Base-by-base conservation (phyloP, 2,113 vertebrate species). In the Scomber japonicus region DNA sequence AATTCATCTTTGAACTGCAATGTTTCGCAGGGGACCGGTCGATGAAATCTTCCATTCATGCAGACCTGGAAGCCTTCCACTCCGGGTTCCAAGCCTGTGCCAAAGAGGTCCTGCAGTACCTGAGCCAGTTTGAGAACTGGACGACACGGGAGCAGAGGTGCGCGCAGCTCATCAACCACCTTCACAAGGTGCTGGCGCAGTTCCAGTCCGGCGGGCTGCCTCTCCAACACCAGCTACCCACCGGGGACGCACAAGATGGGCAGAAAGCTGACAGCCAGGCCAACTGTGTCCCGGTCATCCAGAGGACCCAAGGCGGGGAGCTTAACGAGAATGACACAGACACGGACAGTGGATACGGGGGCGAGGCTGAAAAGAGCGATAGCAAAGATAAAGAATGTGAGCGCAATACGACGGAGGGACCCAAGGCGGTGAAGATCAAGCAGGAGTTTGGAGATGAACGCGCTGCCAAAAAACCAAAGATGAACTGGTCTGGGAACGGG, bases 341-440 rank as follows among this genome's bases (percentile, higher is more conserved):
- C 94, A 99, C 97, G 8, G 97, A 98, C 95, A 99, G 98, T 67
- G 97, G 98, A 76, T 99, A 99, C 62, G 98, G 98, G 2, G 98
- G 98, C 1, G 97, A 98, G 65, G 92, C 94, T 0, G 97, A 98
- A 50, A 96, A 95, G 90, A 80, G 67, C 21, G 95, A 96, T 0
- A 87, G 88, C 24, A 92, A 93, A 77, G 91, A 94, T 0, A 94
- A 93, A 88, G 93, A 87, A 15, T 93, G 92, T 49, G 92, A 87
- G 82, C 77, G 80, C 67, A 88, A 55, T 17, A 84, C 78, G 4
- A 81, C 68, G 69, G 91, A 89, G 64, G 93, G 81, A 65, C 27
- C 12, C 1, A 94, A 92, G 54, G 74, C 89, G 2, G 89, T 94
- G 68, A 95, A 95, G 80, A 94, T 98, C 83, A 98, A 98, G 84